A percentile compares a stretch with the other conserved stretches of the same genome.
phyloP scores from a whole-genome alignment of 2,888 invertebrate species.

The Andrena hattorfiana region DNA sequence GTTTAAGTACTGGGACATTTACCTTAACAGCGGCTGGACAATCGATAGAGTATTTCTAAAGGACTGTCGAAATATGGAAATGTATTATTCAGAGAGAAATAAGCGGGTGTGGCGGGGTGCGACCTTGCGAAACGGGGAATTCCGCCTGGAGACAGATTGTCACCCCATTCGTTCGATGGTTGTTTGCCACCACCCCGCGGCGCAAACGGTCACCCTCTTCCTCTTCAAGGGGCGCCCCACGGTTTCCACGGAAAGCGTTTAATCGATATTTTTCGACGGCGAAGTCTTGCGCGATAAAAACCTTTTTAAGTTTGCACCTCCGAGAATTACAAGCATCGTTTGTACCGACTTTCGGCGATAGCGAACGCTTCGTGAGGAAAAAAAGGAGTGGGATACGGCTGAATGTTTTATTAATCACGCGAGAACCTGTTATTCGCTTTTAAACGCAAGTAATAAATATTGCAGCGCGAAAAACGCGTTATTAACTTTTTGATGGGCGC shows the following conservation, averaged over 20 bases:
- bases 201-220: conserved; percentile 42
- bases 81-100: not conserved
- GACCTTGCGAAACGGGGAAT: conserved; percentile 29
- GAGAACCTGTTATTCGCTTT: not conserved
- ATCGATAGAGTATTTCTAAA: not conserved
- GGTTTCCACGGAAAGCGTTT: conserved; percentile 24
- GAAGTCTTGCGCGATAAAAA: not conserved
- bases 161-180: conserved; percentile 36
- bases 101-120: not conserved
- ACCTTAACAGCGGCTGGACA: too few species aligned
- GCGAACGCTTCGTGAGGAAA: not conserved
- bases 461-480: too few species aligned
- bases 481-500: too few species aligned
- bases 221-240: conserved; percentile 25
- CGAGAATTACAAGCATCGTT: not conserved
- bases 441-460: too few species aligned
- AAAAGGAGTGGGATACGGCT: not conserved
- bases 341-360: not conserved
- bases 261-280: conserved; percentile 48
- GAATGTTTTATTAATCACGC: not conserved
- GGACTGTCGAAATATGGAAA: not conserved
- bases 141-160: conserved; percentile 23
- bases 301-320: not conserved
- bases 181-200: conserved; percentile 32
- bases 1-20: too few species aligned